Base-by-base conservation (phyloP, 2,113 vertebrate species). In the Rhinogobius similis region DNA sequence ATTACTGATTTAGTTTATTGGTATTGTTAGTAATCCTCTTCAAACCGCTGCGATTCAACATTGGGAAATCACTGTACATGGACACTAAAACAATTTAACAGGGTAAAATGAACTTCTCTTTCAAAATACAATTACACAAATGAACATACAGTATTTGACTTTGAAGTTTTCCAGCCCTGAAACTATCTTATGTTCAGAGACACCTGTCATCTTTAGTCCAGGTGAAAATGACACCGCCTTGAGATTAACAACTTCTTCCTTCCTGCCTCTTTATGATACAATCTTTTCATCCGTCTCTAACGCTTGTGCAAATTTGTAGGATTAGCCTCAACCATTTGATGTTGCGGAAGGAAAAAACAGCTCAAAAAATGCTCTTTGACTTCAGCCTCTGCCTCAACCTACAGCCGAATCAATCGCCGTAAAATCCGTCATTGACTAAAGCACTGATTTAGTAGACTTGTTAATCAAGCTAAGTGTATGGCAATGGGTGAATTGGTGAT, bases 401-500 rank as follows among this genome's bases (percentile, higher is more conserved):
- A 44, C 14, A 26, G 56, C 58, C 12, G 6, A 44, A 82, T 89
- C 86, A 67, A 78, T 83, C 72, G 46, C 82, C 81, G 82, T 90
- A 85, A 88, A 86, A 82, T 53, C 70, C 82, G 55, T 63, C 83
- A 70, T 72, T 77, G 84, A 78, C 82, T 62, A 71, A 70, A 68
- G 63, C 82, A 85, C 81, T 76, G 80, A 88, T 82, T 85, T 77
- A 77, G 59, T 70, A 18, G 72, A 83, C 44, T 73, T 76, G 75
- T 88, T 52, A 82, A 90, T 89, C 86, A 81, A 79, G 84, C 78
- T 87, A 75, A 88, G 90, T 88, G 78, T 82, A 80, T 75, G 85
- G 83, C 76, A 38, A 61, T 68, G 63, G 55, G 72, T 68, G 68
- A 50, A 41, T n/a, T 21, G 38, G 43, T 38, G 58, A 64, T 48